A percentile compares a stretch with the other conserved stretches of the same genome.
Conservation (phyloP, 1,140 invertebrate genomes). For the Dinoponera quadriceps region DNA sequence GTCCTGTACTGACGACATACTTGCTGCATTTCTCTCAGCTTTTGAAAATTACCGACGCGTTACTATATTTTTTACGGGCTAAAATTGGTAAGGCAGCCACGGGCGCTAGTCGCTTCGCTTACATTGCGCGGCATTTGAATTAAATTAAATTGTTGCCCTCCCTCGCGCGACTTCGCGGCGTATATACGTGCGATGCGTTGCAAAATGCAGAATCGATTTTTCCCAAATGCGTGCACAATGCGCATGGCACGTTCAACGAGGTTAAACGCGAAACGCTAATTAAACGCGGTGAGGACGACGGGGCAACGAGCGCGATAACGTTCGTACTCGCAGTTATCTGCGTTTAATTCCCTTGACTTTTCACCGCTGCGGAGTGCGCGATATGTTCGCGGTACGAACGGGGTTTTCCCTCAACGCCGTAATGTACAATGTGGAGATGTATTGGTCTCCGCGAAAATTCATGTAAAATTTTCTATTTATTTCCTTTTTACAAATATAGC, state of each 20-base stretch:
- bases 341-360: constrained; percentile 71
- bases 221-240: background rate
- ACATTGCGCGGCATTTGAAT: no score
- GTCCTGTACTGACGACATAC: background rate
- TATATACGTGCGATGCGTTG: background rate
- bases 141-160: no score
- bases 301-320: constrained; percentile 57
- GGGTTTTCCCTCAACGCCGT: constrained; percentile 33
- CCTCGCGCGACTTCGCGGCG: background rate
- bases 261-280: constrained; percentile 41
- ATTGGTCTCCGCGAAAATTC: background rate
- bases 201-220: background rate
- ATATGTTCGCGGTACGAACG: constrained; percentile 36
- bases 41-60: background rate
- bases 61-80: background rate
- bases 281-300: constrained; percentile 32
- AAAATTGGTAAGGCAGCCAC: background rate
- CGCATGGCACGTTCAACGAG: constrained; percentile 18
- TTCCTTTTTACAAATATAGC: background rate
- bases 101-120: no score
- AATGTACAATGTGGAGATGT: constrained; percentile 3
- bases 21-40: no score
- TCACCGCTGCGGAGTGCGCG: constrained; percentile 63
- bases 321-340: constrained; percentile 63
- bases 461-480: constrained; percentile 38